Evolutionary conservation across 2,888 invertebrate species (phyloP).

Genomic region (Athalia rosae): DNA sequence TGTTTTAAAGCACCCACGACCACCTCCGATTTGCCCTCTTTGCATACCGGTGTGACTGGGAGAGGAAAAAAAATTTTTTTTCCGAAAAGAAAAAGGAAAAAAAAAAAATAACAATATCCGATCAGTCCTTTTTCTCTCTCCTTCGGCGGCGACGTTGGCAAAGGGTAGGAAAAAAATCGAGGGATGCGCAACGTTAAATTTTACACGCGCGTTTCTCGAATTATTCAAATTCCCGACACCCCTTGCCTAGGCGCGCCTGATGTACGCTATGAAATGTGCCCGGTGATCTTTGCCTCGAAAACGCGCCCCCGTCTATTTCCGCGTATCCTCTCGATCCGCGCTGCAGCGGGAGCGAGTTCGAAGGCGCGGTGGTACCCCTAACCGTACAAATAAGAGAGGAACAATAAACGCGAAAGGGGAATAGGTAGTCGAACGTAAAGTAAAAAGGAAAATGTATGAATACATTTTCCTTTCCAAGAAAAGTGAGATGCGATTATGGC

Average conservation of each 20-base stretch:
- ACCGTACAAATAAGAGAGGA: conserved; percentile 40
- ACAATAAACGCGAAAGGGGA: conserved; percentile 39
- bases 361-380: conserved; percentile 21
- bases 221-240: conserved; percentile 36
- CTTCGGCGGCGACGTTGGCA: no score
- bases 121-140: background rate
- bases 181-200: no score
- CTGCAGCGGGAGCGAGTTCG: background rate
- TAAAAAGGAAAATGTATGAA: background rate
- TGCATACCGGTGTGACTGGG: conserved; percentile 67
- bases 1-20: conserved; percentile 89
- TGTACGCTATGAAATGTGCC: background rate
- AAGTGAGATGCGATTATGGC: conserved; percentile 2
- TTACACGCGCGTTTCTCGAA: conserved; percentile 27
- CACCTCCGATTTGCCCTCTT: conserved; percentile 84
- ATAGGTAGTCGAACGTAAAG: background rate
- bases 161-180: background rate
- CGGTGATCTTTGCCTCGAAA: conserved; percentile 9
- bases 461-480: conserved; percentile 12
- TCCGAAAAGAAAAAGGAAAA: no score
- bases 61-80: conserved; percentile 41
- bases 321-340: background rate
- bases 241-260: background rate
- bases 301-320: background rate
- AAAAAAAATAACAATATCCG: background rate